phyloP scores from a whole-genome alignment of 2,797 vertebrate genomes.

The Enteromius unitaeniatus region DNA sequence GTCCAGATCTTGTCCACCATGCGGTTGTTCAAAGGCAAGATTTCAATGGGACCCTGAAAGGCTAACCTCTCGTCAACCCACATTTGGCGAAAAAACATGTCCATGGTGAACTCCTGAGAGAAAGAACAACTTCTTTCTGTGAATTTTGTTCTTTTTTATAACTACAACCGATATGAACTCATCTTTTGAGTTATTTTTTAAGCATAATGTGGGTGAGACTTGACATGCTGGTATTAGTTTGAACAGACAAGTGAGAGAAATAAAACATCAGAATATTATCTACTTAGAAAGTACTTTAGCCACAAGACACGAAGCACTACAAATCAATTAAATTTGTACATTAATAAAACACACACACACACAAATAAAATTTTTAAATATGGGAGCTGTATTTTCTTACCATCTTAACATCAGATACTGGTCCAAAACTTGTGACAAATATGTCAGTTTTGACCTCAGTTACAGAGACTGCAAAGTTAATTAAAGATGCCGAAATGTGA shows the following conservation, averaged over 20 bases:
- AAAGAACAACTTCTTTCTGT: neutral
- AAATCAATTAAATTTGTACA: neutral
- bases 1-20: constrained; percentile 87
- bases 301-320: constrained; percentile 56
- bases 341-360: neutral
- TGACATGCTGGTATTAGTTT: neutral
- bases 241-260: neutral
- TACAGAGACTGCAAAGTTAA: constrained; percentile 69
- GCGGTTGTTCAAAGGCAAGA: constrained; percentile 81
- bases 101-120: constrained; percentile 72
- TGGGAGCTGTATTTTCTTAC: constrained; percentile 64
- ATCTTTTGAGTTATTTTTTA: neutral
- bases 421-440: constrained; percentile 86
- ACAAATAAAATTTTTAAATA: neutral
- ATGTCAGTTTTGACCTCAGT: constrained; percentile 86
- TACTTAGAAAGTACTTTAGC: constrained; percentile 58
- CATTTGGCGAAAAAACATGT: constrained; percentile 86
- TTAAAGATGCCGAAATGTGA: constrained; percentile 22
- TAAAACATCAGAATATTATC: neutral
- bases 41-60: constrained; percentile 80
- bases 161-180: neutral
- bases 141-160: neutral
- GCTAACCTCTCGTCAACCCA: constrained; percentile 83
- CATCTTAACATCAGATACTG: constrained; percentile 84
- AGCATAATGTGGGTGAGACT: neutral